phyloP scores from a whole-genome alignment of 2,797 vertebrate species.

The Gymnothorax javanicus region DNA sequence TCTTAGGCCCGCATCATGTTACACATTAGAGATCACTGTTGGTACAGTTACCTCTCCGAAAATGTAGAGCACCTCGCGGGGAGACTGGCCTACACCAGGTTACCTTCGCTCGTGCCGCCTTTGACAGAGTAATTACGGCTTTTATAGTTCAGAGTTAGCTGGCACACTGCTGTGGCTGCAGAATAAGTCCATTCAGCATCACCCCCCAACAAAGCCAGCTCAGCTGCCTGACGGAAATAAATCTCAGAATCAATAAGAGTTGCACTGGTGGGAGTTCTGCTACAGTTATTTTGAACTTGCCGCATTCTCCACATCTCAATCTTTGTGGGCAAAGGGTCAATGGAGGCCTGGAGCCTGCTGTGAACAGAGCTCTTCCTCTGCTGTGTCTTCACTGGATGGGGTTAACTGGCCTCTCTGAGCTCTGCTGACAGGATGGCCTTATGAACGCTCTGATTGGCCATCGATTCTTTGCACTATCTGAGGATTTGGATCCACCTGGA shows the following conservation, averaged over 20 bases:
- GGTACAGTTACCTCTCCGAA: background rate
- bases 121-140: background rate
- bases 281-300: background rate
- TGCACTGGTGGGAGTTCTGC: background rate
- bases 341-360: background rate
- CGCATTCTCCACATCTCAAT: background rate
- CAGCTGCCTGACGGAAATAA: background rate
- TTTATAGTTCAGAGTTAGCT: background rate
- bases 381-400: background rate
- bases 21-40: background rate
- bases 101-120: background rate
- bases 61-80: background rate
- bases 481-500: background rate
- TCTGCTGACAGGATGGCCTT: background rate
- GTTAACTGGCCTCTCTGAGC: conserved; percentile 1
- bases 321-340: background rate
- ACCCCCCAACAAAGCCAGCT: background rate
- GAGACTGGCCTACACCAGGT: background rate
- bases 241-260: background rate
- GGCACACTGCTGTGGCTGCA: background rate
- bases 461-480: background rate
- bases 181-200: background rate
- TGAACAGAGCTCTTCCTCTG: background rate
- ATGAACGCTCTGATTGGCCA: background rate
- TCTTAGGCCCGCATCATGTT: background rate